phyloP scores from a whole-genome alignment of 2,888 invertebrate genomes.

The Lasioglossum malachurum region DNA sequence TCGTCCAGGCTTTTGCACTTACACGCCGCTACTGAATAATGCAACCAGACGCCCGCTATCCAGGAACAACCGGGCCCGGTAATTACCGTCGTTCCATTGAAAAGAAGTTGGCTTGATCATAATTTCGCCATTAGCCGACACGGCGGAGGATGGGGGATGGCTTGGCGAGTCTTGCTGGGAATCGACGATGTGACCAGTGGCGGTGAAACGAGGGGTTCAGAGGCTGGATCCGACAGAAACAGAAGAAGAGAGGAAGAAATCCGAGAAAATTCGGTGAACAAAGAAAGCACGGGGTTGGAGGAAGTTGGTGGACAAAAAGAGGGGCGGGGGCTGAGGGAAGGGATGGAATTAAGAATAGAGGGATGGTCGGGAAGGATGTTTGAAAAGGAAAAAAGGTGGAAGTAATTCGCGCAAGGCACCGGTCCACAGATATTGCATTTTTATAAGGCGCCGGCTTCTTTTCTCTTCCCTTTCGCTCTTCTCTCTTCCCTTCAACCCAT shows the following conservation, averaged over 20 bases:
- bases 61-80: conserved; percentile 70
- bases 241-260: background rate
- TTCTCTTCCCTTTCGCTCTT: conserved; percentile 20
- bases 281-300: conserved; percentile 17
- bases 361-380: conserved; percentile 27
- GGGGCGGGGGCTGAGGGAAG: background rate
- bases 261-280: background rate
- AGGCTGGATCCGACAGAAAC: background rate
- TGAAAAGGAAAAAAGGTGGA: conserved; percentile 42
- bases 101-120: conserved; percentile 76
- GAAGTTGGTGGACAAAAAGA: background rate
- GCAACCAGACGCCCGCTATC: conserved; percentile 67
- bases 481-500: background rate
- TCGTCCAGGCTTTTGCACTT: conserved; percentile 43
- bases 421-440: conserved; percentile 73
- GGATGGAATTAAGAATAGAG: conserved; percentile 36
- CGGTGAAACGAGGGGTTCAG: background rate
- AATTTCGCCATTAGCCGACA: conserved; percentile 75
- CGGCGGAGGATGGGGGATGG: conserved; percentile 10
- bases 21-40: conserved; percentile 72
- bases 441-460: conserved; percentile 64
- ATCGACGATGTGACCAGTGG: background rate
- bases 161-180: conserved; percentile 16
- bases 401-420: conserved; percentile 69
- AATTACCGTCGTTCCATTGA: conserved; percentile 77